Evolutionary conservation across 2,888 invertebrate genomes (phyloP).

Genomic region (Salpingus planirostris): DNA sequence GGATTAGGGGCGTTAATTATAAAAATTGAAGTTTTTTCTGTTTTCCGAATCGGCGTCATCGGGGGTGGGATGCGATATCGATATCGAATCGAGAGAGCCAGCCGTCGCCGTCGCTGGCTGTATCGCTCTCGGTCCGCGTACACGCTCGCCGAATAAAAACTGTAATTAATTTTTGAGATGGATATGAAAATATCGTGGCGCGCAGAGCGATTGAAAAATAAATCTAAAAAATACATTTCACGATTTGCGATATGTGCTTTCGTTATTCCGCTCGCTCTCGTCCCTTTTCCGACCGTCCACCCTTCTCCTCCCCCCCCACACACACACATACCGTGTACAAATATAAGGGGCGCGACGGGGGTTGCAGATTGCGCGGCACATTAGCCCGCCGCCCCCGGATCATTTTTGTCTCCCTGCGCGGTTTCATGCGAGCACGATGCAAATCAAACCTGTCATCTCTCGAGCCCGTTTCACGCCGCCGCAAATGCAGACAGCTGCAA

Average conservation of each 20-base stretch:
- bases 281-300: too few relatives aligned
- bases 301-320: too few relatives aligned
- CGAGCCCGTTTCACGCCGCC: conserved; percentile 21
- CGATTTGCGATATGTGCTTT: conserved; percentile 32
- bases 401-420: conserved; percentile 27
- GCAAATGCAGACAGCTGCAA: conserved; percentile 10
- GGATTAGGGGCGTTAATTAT: conserved; percentile 25
- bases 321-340: too few relatives aligned
- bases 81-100: too few relatives aligned
- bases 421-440: conserved; percentile 32
- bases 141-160: conserved; percentile 24
- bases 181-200: conserved; percentile 39
- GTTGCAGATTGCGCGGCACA: conserved; percentile 34
- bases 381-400: conserved; percentile 32
- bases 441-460: conserved; percentile 38
- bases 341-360: conserved; percentile 17
- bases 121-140: conserved; percentile 4
- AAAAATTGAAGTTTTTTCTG: conserved; percentile 24
- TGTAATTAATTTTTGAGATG: conserved; percentile 42
- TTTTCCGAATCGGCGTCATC: conserved; percentile 10
- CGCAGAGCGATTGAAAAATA: conserved; percentile 35
- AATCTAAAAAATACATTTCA: conserved; percentile 38
- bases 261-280: too few relatives aligned
- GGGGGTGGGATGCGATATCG: conserved; percentile 5
- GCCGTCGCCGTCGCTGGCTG: conserved; percentile 5